Conservation (phyloP, 2,113 vertebrate genomes). For the Bubo scandiacus region DNA sequence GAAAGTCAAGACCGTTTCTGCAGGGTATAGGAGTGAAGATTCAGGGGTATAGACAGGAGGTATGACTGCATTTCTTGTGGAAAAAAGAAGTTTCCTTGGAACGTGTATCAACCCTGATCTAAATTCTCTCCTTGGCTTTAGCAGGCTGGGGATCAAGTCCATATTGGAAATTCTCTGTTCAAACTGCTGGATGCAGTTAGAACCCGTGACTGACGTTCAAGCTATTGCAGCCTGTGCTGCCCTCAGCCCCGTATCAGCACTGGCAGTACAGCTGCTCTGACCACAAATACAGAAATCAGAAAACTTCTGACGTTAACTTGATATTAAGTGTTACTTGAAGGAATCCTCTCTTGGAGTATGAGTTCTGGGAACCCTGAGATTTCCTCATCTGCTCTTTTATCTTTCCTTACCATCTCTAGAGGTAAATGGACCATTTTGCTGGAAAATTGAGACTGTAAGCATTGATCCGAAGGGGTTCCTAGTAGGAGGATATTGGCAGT, state of each 20-base stretch:
- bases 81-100: neutral
- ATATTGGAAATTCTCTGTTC: neutral
- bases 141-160: neutral
- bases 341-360: neutral
- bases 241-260: neutral
- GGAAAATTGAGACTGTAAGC: neutral
- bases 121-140: neutral
- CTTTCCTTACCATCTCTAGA: neutral
- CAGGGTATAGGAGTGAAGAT: neutral
- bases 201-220: neutral
- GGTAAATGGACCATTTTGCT: neutral
- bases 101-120: accelerated
- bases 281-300: neutral
- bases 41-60: neutral
- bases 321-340: neutral
- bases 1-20: neutral
- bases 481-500: neutral
- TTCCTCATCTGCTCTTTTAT: neutral
- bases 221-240: neutral
- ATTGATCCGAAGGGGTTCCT: neutral
- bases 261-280: neutral
- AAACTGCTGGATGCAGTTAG: neutral
- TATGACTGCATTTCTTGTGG: neutral
- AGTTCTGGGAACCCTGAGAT: neutral
- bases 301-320: neutral